Percentiles rank a stretch among this genome's conserved stretches.
These are phyloP conservation scores for Cettia cetti DNA, from an alignment of 2,113 vertebrate species.

Conservation along the genomic window DNA sequence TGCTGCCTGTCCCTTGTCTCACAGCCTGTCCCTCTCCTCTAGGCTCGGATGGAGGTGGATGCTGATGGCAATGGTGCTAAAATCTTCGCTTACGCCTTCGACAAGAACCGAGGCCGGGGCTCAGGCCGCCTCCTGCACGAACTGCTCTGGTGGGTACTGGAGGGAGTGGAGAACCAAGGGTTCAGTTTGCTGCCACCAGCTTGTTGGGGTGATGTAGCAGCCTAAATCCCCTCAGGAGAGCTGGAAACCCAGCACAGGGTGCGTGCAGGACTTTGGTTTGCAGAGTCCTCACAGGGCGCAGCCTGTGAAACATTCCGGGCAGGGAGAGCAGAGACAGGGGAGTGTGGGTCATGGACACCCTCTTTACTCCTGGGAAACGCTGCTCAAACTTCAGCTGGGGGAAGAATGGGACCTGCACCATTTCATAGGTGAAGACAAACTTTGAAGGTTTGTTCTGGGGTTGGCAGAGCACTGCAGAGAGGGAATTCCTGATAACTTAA, in stretches of 20 bases:
- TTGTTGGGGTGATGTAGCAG: neutral
- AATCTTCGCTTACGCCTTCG: slow-evolving; percentile 97
- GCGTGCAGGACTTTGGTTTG: neutral
- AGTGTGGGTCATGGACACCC: neutral
- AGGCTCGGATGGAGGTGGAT: slow-evolving; percentile 98
- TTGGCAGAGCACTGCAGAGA: neutral
- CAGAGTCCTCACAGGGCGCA: neutral
- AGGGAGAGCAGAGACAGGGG: neutral
- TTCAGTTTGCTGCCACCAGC: fast-evolving
- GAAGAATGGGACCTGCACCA: neutral
- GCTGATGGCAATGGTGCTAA: slow-evolving; percentile 97
- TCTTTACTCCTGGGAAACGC: neutral
- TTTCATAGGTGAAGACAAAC: neutral
- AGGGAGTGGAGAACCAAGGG: fast-evolving
- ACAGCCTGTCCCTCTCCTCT: neutral
- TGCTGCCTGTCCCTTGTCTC: neutral
- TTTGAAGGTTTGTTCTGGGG: neutral
- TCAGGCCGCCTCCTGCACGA: slow-evolving; percentile 92
- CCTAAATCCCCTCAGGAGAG: neutral
- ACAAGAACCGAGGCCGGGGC: slow-evolving; percentile 93
- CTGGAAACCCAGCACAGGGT: neutral
- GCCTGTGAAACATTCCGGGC: fast-evolving
- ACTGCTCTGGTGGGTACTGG: slow-evolving; percentile 87
- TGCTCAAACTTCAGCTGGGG: neutral
- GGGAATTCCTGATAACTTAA: neutral